Conservation (phyloP, 2,797 vertebrate genomes). For the Tragelaphus eurycerus region DNA sequence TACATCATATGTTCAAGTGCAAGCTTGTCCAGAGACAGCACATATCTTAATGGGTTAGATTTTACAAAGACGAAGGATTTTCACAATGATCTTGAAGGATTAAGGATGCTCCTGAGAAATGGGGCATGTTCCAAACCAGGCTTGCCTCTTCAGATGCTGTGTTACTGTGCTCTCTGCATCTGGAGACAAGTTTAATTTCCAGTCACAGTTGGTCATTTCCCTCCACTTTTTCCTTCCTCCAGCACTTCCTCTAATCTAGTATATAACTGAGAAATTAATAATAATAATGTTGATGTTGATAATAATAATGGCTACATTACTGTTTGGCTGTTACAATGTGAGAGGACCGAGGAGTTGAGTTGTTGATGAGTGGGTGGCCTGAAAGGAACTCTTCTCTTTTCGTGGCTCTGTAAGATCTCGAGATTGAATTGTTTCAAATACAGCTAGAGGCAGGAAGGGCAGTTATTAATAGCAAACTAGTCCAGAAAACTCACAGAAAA, state of each 20-base stretch:
- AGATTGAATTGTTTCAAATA: constrained; percentile 22
- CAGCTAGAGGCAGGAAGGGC: neutral
- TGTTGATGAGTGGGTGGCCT: neutral
- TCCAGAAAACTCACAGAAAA: neutral
- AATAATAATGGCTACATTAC: neutral
- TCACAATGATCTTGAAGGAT: neutral
- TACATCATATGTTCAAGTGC: neutral
- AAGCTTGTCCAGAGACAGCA: constrained; percentile 11
- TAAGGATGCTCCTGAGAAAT: neutral
- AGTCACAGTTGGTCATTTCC: neutral
- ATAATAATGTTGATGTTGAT: neutral
- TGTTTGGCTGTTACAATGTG: neutral
- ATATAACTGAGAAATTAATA: neutral
- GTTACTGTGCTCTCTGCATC: neutral
- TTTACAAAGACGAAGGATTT: constrained; percentile 29
- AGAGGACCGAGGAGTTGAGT: neutral
- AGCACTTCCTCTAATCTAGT: neutral
- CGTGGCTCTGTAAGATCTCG: neutral
- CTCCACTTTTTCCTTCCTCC: neutral
- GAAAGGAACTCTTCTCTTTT: neutral
- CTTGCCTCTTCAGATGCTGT: neutral
- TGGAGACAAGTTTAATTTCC: neutral
- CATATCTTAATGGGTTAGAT: neutral
- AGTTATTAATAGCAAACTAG: constrained; percentile 15
- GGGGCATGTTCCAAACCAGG: neutral